Evolutionary conservation across 1,140 invertebrate species (phyloP).

Genomic region (Globodera rostochiensis): DNA sequence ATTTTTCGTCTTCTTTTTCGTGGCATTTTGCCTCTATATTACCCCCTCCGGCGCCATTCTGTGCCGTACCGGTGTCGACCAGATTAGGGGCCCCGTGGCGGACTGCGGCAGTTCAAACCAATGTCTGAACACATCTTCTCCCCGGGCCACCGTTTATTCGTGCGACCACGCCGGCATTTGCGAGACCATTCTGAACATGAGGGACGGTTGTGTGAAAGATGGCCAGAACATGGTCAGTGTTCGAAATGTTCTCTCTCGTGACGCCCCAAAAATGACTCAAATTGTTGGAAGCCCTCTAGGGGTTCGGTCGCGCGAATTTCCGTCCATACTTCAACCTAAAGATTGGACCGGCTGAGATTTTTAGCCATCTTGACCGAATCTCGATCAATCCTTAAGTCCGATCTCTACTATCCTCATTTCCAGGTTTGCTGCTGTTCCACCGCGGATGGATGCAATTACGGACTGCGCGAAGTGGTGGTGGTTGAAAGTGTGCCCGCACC

Average conservation of each 20-base stretch:
- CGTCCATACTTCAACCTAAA: too few relatives aligned
- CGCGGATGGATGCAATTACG: constrained; percentile 5
- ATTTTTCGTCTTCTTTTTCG: too few relatives aligned
- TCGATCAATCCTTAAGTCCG: too few relatives aligned
- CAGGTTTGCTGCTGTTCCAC: constrained; percentile 21
- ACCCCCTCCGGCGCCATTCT: constrained; percentile 5
- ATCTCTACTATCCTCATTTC: background rate
- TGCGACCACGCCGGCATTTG: constrained; percentile 15
- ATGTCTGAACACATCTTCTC: constrained; percentile 13
- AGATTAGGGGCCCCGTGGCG: constrained; percentile 8
- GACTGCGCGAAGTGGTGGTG: background rate
- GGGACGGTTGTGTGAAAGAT: background rate
- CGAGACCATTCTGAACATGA: constrained; percentile 15
- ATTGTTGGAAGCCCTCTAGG: too few relatives aligned
- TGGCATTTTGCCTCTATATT: background rate
- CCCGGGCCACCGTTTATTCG: background rate
- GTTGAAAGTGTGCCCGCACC: too few relatives aligned
- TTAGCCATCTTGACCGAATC: too few relatives aligned
- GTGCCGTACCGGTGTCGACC: constrained; percentile 10
- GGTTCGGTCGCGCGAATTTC: too few relatives aligned
- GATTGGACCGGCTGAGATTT: too few relatives aligned
- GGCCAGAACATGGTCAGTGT: constrained; percentile 1
- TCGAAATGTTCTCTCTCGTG: background rate
- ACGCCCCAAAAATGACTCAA: too few relatives aligned
- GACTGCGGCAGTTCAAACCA: constrained; percentile 7